These are phyloP conservation scores for Dynastes grantii DNA, from an alignment of 2,888 invertebrate genomes.

Conservation along the genomic window DNA sequence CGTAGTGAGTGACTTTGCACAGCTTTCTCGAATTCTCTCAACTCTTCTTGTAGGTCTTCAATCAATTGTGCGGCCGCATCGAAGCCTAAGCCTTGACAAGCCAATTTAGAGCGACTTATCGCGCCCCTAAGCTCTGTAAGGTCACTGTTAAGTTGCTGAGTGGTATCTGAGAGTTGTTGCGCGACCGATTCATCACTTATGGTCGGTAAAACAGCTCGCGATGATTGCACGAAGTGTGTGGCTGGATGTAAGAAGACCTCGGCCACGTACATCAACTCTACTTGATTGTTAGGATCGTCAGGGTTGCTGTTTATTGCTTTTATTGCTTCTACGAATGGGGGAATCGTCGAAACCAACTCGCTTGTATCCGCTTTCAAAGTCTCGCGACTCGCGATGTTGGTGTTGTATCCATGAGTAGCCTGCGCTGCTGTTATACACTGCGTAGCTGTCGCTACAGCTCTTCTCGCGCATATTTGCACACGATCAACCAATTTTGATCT, in stretches of 20 bases:
- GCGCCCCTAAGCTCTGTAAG: conserved; percentile 68
- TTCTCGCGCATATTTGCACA: conserved; percentile 74
- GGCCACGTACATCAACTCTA: conserved; percentile 86
- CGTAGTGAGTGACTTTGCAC: conserved; percentile 81
- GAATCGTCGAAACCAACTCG: conserved; percentile 84
- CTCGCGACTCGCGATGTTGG: conserved; percentile 80
- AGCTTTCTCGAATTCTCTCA: conserved; percentile 85
- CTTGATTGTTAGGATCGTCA: conserved; percentile 83
- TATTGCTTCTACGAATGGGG: conserved; percentile 85
- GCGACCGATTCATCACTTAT: conserved; percentile 85
- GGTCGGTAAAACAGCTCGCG: conserved; percentile 88
- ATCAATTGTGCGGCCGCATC: conserved; percentile 91
- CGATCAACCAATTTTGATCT: conserved; percentile 80
- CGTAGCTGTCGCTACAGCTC: conserved; percentile 90
- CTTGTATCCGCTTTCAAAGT: conserved; percentile 83
- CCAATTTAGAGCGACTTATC: conserved; percentile 68
- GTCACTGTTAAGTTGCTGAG: conserved; percentile 79
- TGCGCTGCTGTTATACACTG: conserved; percentile 93
- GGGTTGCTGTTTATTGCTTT: conserved; percentile 80
- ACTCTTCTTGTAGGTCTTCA: conserved; percentile 83
- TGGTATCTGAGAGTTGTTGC: conserved; percentile 81
- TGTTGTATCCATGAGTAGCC: conserved; percentile 84
- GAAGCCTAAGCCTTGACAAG: conserved; percentile 88
- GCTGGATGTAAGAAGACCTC: conserved; percentile 83
- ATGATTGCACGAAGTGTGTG: conserved; percentile 82